Evolutionary conservation across 1,140 invertebrate genomes (phyloP).

Genomic region (Sitobion miscanthi): DNA sequence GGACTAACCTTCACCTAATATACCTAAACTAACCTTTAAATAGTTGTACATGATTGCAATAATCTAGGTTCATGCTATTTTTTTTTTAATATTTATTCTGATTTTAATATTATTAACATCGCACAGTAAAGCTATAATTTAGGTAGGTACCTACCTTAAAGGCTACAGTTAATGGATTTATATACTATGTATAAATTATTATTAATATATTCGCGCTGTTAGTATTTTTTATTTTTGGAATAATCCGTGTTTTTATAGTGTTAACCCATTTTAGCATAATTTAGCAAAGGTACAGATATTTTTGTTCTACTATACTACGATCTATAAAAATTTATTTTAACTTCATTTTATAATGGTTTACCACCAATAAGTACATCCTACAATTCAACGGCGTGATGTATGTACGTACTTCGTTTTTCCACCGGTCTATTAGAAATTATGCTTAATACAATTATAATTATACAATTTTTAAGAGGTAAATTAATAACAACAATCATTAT

Average conservation of each 20-base stretch:
- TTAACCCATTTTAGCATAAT: background rate
- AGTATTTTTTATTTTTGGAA: background rate
- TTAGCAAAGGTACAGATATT: background rate
- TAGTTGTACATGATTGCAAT: background rate
- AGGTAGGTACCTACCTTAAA: background rate
- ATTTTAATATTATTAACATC: background rate
- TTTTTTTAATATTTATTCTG: background rate
- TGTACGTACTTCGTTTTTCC: background rate
- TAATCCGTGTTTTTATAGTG: background rate
- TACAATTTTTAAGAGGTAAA: background rate
- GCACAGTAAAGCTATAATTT: background rate
- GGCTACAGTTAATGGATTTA: background rate
- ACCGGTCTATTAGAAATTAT: background rate
- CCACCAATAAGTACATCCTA: background rate
- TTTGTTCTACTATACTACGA: background rate
- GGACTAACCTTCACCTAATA: too few species aligned
- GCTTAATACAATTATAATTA: background rate
- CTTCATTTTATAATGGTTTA: background rate
- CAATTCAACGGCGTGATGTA: background rate
- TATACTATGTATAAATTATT: background rate
- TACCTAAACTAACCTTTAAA: background rate
- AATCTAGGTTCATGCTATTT: background rate
- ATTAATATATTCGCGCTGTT: background rate
- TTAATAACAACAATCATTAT: background rate
- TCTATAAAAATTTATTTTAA: background rate